Evolutionary conservation across 2,113 vertebrate genomes (phyloP).

Genomic region (Camelus bactrianus): DNA sequence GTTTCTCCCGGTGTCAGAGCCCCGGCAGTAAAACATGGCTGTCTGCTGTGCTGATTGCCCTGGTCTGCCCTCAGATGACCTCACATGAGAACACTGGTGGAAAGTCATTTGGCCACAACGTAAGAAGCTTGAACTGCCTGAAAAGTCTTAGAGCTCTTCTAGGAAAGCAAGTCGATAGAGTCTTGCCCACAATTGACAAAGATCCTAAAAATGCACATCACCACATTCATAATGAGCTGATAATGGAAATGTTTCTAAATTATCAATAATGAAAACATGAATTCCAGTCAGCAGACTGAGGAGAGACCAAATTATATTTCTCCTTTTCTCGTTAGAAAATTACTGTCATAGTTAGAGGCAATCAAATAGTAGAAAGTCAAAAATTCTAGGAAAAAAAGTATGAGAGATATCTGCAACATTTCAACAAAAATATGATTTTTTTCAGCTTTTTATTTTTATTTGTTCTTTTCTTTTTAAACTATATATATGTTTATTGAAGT

Average conservation of each 20-base stretch:
- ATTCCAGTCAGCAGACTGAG: neutral
- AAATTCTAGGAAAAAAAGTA: neutral
- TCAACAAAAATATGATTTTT: neutral
- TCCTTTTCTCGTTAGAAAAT: neutral
- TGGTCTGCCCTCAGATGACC: neutral
- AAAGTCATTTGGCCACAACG: neutral
- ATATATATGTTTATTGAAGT: too few relatives aligned
- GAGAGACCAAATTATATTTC: neutral
- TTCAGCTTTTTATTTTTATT: neutral
- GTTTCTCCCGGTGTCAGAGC: neutral
- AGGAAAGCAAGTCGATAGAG: neutral
- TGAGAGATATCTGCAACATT: neutral
- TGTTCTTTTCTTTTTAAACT: neutral
- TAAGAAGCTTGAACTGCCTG: neutral
- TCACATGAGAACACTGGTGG: neutral
- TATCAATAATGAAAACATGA: neutral
- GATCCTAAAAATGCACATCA: neutral
- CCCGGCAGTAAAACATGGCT: neutral
- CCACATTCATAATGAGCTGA: neutral
- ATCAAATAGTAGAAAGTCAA: neutral
- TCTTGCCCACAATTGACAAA: neutral
- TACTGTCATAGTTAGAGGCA: neutral
- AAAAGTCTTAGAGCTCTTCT: neutral
- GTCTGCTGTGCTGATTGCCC: neutral
- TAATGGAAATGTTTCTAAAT: neutral